Base-by-base conservation (phyloP, 2,888 invertebrate species). In the Synanthedon vespiformis region DNA sequence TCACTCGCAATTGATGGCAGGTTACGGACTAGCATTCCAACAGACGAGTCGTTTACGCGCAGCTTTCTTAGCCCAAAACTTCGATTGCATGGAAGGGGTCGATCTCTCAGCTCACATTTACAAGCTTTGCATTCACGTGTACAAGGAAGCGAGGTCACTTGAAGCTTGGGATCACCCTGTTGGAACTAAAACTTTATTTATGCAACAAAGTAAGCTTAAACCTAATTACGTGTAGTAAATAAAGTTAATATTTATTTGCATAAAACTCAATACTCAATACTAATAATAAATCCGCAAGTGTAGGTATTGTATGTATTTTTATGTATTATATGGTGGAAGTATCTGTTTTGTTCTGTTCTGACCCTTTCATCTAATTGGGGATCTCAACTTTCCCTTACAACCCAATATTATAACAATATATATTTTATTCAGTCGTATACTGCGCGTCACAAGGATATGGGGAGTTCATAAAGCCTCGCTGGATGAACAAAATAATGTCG, bases 391-490 rank as follows among this genome's bases (percentile, higher is more conserved):
- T 16, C 1, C 16, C 16, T 16, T 16, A 2, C 16, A 16, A 16
- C 16, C 16, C 2, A 16, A 16, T 16, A 14, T 48, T 48, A 13
- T 22, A 14, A 22, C 6, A 49, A 22, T 49, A 34, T 34, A 6
- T 44, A 44, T 48, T 11, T 6, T 2, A 55, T 55, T n/a, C 61
- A 86, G 86, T 86, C 53, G 59, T 80, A 4, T 80, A 74, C 56
- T 87, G 87, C 60, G 68, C 82, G 2, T 64, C 74, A 13, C 85
- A 86, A 73, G 87, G 87, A 1, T 86, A 86, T 52, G 87, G 87
- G 3, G 87, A 87, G 57, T 87, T 87, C 50, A 83, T 87, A 59
- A 87, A 87, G 53, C 87, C 87, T 1, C 74, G 87, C 2, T 87
- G 87, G 87, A 80, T 86, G 81, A 86, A 87, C 59, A 84, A 80